Percentiles rank a stretch among this genome's conserved stretches.
phyloP scores from a whole-genome alignment of 2,888 invertebrate genomes.

The Selenia dentaria region DNA sequence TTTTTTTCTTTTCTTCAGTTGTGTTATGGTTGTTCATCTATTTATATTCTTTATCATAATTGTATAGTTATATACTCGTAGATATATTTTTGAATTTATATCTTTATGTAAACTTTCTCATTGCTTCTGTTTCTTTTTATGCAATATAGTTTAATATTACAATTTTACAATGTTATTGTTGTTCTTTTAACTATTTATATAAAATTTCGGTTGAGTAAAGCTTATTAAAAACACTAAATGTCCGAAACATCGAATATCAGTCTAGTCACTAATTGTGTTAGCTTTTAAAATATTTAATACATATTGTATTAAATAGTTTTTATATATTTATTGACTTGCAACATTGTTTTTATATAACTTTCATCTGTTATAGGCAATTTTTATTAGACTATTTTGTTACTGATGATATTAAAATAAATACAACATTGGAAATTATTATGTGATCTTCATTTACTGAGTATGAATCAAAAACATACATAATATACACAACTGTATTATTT shows the following conservation, averaged over 20 bases:
- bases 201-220: no score
- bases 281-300: not conserved
- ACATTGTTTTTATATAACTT: not conserved
- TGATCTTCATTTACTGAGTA: conserved; percentile 13
- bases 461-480: conserved; percentile 16
- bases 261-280: conserved; percentile 23
- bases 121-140: no score
- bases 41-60: no score
- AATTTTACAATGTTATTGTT: not conserved
- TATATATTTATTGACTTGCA: not conserved
- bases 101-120: no score
- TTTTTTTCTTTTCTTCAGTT: not conserved
- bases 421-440: conserved; percentile 3
- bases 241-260: conserved; percentile 16
- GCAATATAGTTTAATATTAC: no score
- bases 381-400: not conserved
- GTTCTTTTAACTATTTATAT: not conserved
- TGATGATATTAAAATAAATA: conserved; percentile 22
- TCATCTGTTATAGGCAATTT: not conserved
- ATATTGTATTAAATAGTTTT: not conserved
- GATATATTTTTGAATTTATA: no score
- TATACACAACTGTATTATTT: conserved; percentile 47
- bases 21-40: not conserved
- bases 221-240: no score
- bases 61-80: no score